These are phyloP conservation scores for Phalanger gymnotis DNA, from an alignment of 2,797 vertebrate genomes.

Conservation along the genomic window DNA sequence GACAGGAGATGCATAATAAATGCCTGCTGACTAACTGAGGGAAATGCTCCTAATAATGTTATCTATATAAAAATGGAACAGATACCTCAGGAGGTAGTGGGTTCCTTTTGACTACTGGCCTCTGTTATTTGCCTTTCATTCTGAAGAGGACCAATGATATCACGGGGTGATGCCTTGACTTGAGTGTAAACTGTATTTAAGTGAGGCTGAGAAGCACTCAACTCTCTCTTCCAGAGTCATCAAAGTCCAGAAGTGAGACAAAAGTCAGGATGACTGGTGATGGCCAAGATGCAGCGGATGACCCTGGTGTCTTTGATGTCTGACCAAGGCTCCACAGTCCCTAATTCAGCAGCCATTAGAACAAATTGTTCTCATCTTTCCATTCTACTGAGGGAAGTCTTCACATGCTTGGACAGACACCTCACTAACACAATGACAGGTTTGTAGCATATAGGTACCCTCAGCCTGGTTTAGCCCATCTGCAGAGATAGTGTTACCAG, in stretches of 20 bases:
- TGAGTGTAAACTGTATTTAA: background rate
- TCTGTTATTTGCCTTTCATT: background rate
- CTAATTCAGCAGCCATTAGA: background rate
- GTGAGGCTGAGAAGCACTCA: background rate
- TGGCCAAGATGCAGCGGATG: background rate
- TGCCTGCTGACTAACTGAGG: no score
- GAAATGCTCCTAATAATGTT: background rate
- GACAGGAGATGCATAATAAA: background rate
- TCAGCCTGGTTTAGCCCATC: no score
- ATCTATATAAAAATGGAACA: background rate
- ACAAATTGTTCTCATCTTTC: background rate
- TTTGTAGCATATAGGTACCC: background rate
- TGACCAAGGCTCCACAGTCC: background rate
- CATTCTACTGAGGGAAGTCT: background rate
- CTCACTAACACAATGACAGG: background rate
- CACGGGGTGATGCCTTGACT: background rate
- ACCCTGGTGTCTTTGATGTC: background rate
- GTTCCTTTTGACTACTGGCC: background rate
- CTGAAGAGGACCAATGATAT: background rate
- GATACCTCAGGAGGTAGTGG: background rate
- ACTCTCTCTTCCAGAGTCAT: background rate
- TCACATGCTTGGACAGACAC: background rate
- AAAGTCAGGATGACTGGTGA: background rate
- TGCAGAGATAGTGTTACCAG: background rate
- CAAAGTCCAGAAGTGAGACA: background rate